Evolutionary conservation across 2,888 invertebrate genomes (phyloP).

Genomic region (Philaethria dido): DNA sequence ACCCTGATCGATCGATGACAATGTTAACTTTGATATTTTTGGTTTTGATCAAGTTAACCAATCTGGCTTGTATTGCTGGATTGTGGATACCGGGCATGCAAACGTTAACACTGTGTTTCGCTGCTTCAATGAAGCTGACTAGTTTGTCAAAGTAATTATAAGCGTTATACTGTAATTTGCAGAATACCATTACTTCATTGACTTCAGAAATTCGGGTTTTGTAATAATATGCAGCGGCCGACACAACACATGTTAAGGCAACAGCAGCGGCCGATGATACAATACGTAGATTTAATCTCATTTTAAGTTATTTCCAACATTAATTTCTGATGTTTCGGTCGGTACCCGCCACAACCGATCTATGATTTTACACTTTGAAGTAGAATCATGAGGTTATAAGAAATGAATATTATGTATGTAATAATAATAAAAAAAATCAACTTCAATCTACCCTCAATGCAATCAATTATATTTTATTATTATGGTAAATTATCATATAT

Average conservation of each 20-base stretch:
- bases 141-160: constrained; percentile 76
- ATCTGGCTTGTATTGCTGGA: constrained; percentile 73
- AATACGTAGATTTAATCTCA: constrained; percentile 69
- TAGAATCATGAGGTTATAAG: constrained; percentile 67
- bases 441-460: constrained; percentile 60
- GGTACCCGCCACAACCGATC: constrained; percentile 56
- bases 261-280: constrained; percentile 71
- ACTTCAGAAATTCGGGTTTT: constrained; percentile 66
- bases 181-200: constrained; percentile 80
- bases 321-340: constrained; percentile 51
- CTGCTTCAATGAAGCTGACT: constrained; percentile 71
- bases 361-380: constrained; percentile 64
- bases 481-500: background rate
- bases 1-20: constrained; percentile 71
- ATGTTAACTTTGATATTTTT: constrained; percentile 70
- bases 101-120: constrained; percentile 66
- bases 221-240: constrained; percentile 74
- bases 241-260: constrained; percentile 71
- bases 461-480: background rate
- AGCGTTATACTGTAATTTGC: constrained; percentile 75
- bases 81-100: constrained; percentile 80
- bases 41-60: constrained; percentile 65
- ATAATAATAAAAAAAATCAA: constrained; percentile 36
- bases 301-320: constrained; percentile 74
- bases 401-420: constrained; percentile 48